Evolutionary conservation across 2,113 vertebrate species (phyloP).

Genomic region (Nannospalax galili): DNA sequence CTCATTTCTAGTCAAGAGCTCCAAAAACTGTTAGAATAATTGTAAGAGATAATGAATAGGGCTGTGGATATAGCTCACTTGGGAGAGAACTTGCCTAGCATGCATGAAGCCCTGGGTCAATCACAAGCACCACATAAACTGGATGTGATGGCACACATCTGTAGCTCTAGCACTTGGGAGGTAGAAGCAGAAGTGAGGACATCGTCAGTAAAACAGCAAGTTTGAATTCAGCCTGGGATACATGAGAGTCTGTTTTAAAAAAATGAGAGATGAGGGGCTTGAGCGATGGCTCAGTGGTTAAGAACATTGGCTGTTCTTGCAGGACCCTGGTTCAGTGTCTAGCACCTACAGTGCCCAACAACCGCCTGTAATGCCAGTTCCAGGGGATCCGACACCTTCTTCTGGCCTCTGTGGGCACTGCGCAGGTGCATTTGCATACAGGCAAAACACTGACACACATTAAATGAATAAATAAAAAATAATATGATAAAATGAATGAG

Average conservation of each 20-base stretch:
- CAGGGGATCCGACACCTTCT: too few species aligned
- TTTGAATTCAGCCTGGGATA: neutral
- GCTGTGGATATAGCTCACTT: neutral
- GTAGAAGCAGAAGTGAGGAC: neutral
- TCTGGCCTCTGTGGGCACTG: too few species aligned
- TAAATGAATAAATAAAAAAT: too few species aligned
- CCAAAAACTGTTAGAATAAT: neutral
- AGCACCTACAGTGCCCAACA: too few species aligned
- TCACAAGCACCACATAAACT: neutral
- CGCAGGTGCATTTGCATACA: too few species aligned
- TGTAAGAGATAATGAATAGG: neutral
- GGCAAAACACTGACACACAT: too few species aligned
- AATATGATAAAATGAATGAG: too few species aligned
- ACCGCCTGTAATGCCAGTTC: too few species aligned
- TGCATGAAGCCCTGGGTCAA: neutral
- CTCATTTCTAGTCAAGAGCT: neutral
- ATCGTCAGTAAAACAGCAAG: neutral
- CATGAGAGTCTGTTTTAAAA: neutral
- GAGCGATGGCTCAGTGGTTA: too few species aligned
- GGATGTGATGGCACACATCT: neutral
- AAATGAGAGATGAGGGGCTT: neutral
- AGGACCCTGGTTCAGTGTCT: too few species aligned
- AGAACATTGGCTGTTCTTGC: too few species aligned
- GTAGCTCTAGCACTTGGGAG: neutral
- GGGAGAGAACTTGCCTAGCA: neutral